phyloP scores from a whole-genome alignment of 2,113 vertebrate genomes.

The Excalfactoria chinensis region DNA sequence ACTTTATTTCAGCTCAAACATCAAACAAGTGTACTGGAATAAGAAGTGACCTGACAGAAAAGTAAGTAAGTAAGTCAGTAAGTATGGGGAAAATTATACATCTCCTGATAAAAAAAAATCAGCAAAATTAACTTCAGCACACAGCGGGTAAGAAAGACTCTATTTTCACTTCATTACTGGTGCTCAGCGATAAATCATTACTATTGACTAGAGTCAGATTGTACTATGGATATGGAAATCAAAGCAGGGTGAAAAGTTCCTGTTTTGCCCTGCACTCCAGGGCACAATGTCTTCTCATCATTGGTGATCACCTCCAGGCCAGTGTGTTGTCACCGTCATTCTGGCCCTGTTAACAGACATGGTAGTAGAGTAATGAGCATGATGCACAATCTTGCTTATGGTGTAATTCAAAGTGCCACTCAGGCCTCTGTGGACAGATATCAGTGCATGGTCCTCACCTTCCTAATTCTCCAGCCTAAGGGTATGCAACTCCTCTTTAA shows the following conservation, averaged over 20 bases:
- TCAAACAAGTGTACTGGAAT: not conserved
- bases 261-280: not conserved
- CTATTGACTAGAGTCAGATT: not conserved
- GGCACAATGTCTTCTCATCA: not conserved
- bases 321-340: not conserved
- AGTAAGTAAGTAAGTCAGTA: too few relatives aligned
- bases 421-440: not conserved
- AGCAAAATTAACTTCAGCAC: not conserved
- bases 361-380: not conserved
- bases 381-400: not conserved
- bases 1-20: not conserved
- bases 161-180: rapidly evolving
- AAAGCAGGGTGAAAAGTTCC: not conserved
- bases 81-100: not conserved
- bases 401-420: not conserved
- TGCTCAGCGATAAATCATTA: not conserved
- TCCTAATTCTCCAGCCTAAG: not conserved
- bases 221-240: not conserved
- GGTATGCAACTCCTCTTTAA: not conserved
- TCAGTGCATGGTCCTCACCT: not conserved
- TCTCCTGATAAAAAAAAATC: not conserved
- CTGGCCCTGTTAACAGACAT: not conserved
- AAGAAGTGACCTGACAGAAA: not conserved
- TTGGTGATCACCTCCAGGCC: not conserved
- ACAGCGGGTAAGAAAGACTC: not conserved